Evolutionary conservation across 2,797 vertebrate genomes (phyloP).

Genomic region (Oryzias sinensis): DNA sequence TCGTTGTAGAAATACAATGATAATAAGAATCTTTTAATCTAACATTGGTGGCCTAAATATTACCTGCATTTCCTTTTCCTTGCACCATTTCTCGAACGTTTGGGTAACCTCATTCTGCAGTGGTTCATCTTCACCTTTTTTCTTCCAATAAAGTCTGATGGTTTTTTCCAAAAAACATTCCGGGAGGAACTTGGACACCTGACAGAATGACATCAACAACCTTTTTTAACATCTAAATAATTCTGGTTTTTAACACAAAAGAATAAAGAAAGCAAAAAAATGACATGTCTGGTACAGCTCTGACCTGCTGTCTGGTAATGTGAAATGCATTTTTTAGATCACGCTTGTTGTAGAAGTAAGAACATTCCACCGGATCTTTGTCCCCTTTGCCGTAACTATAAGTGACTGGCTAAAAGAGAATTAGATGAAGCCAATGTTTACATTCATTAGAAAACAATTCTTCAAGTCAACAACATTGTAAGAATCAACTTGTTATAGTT

Average conservation of each 20-base stretch:
- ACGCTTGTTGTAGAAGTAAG: constrained; percentile 12
- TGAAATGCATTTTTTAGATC: rapidly evolving
- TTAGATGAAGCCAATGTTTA: neutral
- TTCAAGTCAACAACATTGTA: neutral
- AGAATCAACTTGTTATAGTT: too few relatives aligned
- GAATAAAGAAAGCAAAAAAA: neutral
- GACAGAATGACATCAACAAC: constrained; percentile 2
- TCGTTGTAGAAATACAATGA: too few relatives aligned
- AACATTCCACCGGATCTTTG: rapidly evolving
- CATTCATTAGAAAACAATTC: neutral
- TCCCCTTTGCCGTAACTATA: constrained; percentile 8
- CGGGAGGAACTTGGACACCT: constrained; percentile 84
- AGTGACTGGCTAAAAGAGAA: neutral
- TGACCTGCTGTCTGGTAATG: neutral
- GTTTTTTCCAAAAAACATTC: constrained; percentile 80
- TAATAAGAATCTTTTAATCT: too few relatives aligned
- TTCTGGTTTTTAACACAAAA: neutral
- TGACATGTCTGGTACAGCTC: neutral
- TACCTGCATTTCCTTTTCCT: too few relatives aligned
- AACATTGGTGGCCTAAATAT: neutral
- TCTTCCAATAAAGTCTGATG: constrained; percentile 83
- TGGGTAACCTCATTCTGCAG: too few relatives aligned
- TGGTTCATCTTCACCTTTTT: too few relatives aligned
- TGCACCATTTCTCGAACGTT: too few relatives aligned
- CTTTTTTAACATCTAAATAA: neutral